phyloP scores from a whole-genome alignment of 2,113 vertebrate species.

The Platysternon megacephalum region DNA sequence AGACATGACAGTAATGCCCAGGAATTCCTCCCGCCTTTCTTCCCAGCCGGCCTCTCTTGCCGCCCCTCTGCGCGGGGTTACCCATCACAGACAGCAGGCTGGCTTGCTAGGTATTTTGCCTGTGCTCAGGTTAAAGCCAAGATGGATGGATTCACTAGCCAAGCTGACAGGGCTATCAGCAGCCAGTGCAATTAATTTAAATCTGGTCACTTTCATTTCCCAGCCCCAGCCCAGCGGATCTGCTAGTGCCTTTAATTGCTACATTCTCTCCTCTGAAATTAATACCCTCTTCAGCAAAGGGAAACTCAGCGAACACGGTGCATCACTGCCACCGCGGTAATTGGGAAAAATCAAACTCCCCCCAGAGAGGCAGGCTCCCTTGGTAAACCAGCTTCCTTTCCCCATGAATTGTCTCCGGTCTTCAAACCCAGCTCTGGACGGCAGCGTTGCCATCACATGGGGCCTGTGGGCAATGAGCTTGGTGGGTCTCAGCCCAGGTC shows the following conservation, averaged over 20 bases:
- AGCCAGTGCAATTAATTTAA: neutral
- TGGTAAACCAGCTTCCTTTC: neutral
- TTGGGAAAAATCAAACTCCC: neutral
- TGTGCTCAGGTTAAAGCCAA: neutral
- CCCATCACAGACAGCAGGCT: neutral
- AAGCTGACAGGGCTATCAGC: neutral
- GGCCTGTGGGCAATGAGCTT: neutral
- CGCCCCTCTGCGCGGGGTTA: neutral
- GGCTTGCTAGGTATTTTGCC: neutral
- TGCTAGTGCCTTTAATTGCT: neutral
- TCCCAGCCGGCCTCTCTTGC: neutral
- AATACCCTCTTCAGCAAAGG: neutral
- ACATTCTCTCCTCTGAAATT: neutral
- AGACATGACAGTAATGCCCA: neutral
- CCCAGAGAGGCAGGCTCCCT: neutral
- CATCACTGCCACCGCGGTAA: neutral
- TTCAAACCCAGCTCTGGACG: neutral
- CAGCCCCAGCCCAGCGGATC: neutral
- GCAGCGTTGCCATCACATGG: neutral
- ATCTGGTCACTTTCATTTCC: neutral
- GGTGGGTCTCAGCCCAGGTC: neutral
- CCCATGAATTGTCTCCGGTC: neutral
- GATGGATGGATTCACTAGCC: neutral
- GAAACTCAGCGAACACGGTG: neutral
- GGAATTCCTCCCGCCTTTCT: neutral